Evolutionary conservation across 2,888 invertebrate species (phyloP).

Genomic region (Pterostichus niger): DNA sequence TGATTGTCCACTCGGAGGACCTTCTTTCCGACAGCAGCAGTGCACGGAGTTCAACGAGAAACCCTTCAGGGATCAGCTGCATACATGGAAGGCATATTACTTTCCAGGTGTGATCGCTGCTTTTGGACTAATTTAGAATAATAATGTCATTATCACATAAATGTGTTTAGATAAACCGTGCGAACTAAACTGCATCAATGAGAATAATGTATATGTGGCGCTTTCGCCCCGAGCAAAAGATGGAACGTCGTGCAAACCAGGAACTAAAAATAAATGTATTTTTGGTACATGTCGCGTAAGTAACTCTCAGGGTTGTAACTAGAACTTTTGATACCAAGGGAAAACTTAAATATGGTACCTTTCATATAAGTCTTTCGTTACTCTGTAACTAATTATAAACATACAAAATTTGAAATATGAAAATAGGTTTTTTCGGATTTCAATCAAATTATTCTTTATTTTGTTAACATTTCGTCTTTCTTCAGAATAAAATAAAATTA

Average conservation of each 20-base stretch:
- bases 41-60: constrained; percentile 77
- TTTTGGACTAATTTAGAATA: neutral
- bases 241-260: constrained; percentile 82
- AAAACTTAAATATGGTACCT: too few relatives aligned
- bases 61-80: constrained; percentile 77
- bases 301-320: constrained; percentile 66
- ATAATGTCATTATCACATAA: constrained; percentile 6
- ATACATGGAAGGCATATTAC: constrained; percentile 77
- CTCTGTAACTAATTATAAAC: too few relatives aligned
- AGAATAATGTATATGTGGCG: constrained; percentile 80
- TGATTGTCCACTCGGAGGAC: constrained; percentile 57
- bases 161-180: constrained; percentile 78
- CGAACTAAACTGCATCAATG: constrained; percentile 82
- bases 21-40: constrained; percentile 77
- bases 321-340: too few relatives aligned
- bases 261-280: constrained; percentile 83
- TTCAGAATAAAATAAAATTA: too few relatives aligned
- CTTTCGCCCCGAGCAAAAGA: constrained; percentile 81
- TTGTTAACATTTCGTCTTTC: too few relatives aligned
- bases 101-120: neutral
- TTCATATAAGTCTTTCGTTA: too few relatives aligned
- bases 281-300: constrained; percentile 82
- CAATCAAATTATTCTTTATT: too few relatives aligned
- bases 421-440: too few relatives aligned
- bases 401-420: too few relatives aligned